Base-by-base conservation (phyloP, 2,113 vertebrate genomes). In the Amblyornis subalaris region DNA sequence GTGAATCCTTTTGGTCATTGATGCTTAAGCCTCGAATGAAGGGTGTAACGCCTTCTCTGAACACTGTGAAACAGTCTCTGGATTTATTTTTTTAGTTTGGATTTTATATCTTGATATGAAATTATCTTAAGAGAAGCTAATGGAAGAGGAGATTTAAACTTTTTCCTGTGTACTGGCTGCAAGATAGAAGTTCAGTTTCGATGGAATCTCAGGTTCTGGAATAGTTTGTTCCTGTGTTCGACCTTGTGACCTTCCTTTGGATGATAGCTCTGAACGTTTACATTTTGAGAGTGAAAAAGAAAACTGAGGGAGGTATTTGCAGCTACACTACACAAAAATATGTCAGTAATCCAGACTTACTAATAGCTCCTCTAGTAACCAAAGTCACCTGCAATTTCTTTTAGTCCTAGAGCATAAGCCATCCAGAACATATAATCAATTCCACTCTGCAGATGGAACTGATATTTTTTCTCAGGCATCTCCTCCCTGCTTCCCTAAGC, bases 351-450 rank as follows among this genome's bases (percentile, higher is more conserved):
- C 95, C 84, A 92, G 78, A 38, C 42, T 96, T 94, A 97, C 69
- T 81, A 95, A 97, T 95, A 65, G 86, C 44, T 91, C 55, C 29
- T 89, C 80, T 92, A 64, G 90, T 88, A 94, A 93, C 57, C 45
- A 84, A 89, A 93, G 81, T 97, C 90, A 97, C 85, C 91, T 96
- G 95, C 84, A 88, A 77, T 93, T 94, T 95, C 96, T 97, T 96
- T 76, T 88, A 85, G 70, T 83, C 64, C 25, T 85, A 79, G 42
- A 84, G 54, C 67, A 67, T 94, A 93, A 97, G 88, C 93, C 84
- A 86, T 84, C 82, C 69, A 90, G 93, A 97, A 93, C 73, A 92
- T 78, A 72, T 74, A 96, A 96, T 97, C 96, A 85, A 40, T 97
- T 95, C 82, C 36, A 35, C 69, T 90, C 55, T 89, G 81, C 61